Conservation (phyloP, 1,140 invertebrate species). For the Habropoda laboriosa region DNA sequence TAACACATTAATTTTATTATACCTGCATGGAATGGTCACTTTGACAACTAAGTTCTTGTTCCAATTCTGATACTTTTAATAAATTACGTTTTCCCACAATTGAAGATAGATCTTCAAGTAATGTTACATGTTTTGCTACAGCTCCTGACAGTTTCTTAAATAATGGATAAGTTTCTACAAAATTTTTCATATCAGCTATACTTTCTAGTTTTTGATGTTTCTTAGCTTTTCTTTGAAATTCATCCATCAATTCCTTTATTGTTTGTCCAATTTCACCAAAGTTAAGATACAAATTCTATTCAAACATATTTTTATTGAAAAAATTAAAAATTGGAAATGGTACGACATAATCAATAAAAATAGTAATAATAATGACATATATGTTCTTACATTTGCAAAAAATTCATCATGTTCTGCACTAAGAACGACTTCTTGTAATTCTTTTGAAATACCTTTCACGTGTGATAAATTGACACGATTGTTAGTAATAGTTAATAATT, state of each 20-base stretch:
- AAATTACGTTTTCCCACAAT: slow-evolving; percentile 90
- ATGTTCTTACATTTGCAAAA: slow-evolving; percentile 90
- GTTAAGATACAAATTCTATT: slow-evolving; percentile 96
- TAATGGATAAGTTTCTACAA: slow-evolving; percentile 98
- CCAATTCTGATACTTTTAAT: slow-evolving; percentile 96
- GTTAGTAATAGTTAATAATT: slow-evolving; percentile 96
- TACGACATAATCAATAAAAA: not conserved
- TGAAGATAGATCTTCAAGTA: slow-evolving; percentile 96
- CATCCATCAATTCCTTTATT: slow-evolving; percentile 98
- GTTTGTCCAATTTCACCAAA: slow-evolving; percentile 99
- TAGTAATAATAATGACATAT: slow-evolving; percentile 15
- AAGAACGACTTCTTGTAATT: slow-evolving; percentile 95
- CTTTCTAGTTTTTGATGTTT: slow-evolving; percentile 98
- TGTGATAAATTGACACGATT: slow-evolving; percentile 95
- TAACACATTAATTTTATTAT: slow-evolving; percentile 11
- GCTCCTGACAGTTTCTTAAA: slow-evolving; percentile 99
- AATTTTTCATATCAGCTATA: slow-evolving; percentile 99
- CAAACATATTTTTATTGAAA: slow-evolving; percentile 57
- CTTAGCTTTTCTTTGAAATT: slow-evolving; percentile 98
- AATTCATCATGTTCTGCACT: slow-evolving; percentile 98
- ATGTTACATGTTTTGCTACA: slow-evolving; percentile 97
- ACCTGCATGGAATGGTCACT: slow-evolving; percentile 95
- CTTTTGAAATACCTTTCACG: slow-evolving; percentile 92
- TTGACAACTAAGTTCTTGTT: slow-evolving; percentile 97
- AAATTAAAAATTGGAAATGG: not conserved